Base-by-base conservation (phyloP, 2,888 invertebrate species). In the Hoplodrina blanda region DNA sequence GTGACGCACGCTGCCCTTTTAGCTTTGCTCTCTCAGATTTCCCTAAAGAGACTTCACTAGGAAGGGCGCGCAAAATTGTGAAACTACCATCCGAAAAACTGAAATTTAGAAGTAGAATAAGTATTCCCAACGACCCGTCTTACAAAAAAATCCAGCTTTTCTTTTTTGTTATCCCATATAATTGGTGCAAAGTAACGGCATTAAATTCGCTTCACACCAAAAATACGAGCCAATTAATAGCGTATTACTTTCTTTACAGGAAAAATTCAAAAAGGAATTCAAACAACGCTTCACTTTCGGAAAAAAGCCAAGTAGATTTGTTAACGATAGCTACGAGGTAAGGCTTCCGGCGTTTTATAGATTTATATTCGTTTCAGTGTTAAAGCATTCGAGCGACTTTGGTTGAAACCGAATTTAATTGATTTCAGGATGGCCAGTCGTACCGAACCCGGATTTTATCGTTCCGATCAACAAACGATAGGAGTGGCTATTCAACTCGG, bases 261-360 rank as follows among this genome's bases (percentile, higher is more conserved):
- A 98, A 90, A 98, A 98, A 90, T 98, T 98, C 92, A 97, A 98
- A 90, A 96, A 97, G 62, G 98, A 98, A 91, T 98, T 98, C 86
- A 97, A 97, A 84, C 97, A 97, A 85, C 96, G 97, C 7, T 97
- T 97, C 82, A 96, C 97, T 3, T 96, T 97, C 73, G 96, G 96
- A 57, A 94, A 92, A 77, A 95, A 93, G 68, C 89, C 90, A n/a
- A 94, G 87, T 66, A 87, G 93, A 91, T 94, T 91, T 70, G 89
- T 89, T 13, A 94, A 94, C 78, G 96, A 96, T 73, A 96, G 96
- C 83, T 96, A 94, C 76, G 96, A 96, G 92, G 95, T 95, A 90
- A 85, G 85, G 76, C 6, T 46, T 15, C 33, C 33, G 15, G 37
- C 4, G 25, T 56, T 46, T n/a, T 25, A 8, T 17, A 17, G 30